Base-by-base conservation (phyloP, 2,888 invertebrate species). In the Gisinianus flammeolus region DNA sequence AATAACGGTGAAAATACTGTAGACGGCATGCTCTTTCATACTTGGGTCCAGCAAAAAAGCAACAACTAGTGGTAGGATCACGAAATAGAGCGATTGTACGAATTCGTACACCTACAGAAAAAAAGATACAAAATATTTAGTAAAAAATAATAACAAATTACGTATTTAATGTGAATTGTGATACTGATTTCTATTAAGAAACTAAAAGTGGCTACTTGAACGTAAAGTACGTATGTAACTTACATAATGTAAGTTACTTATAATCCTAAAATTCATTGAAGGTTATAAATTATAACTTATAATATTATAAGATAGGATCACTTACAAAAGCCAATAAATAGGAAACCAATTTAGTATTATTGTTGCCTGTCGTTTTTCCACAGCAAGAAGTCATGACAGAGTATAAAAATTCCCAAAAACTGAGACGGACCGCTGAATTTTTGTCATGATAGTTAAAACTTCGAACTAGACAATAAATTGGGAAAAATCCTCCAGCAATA, bases 261-360 rank as follows among this genome's bases (percentile, higher is more conserved):
- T 44, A n/a, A n/a, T n/a, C n/a, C n/a, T n/a, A n/a, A n/a, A n/a
- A n/a, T n/a, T n/a, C n/a, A n/a, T n/a, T n/a, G n/a, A n/a, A n/a
- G n/a, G n/a, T 44, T 44, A 10, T 44, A 22, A 56, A 56, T 44
- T 58, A 6, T 58, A 64, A 4, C 26, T 22, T 64, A 19, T 28
- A 24, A 3, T 64, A 24, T 16, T 64, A 16, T 16, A 3, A 6
- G 28, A 64, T 16, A 26, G 3, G 6, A 28, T 66, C 28, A 30
- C 69, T 69, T 24, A 69, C 69, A 35, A 69, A 69, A 22, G 69
- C 44, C 10, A 35, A 4, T 4, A 69, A 12, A 35, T 69, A 69
- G 5, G 19, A 19, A 56, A 3, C 4, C n/a, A 3, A 56, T 6
- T 22, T 19, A 4, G n/a, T 56, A 3, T 22, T 24, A 35, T 69